Percentiles rank a stretch among this genome's conserved stretches.
These are phyloP conservation scores for Adineta ricciae DNA, from an alignment of 2,888 invertebrate genomes.

Conservation along the genomic window DNA sequence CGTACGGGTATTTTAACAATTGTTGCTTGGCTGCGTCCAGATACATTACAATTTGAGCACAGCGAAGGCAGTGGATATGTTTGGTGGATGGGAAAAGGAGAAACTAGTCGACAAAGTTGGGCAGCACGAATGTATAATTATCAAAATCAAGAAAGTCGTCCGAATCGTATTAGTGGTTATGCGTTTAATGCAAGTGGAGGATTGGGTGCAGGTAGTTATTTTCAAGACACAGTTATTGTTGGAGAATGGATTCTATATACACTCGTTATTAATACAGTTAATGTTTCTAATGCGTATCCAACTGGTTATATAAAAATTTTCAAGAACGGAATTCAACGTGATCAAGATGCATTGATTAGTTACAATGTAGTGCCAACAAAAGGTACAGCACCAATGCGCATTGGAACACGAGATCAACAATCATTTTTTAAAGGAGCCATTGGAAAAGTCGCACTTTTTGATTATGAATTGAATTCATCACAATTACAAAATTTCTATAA, in stretches of 20 bases:
- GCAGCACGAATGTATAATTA: background rate
- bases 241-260: background rate
- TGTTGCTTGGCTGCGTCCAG: background rate
- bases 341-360: background rate
- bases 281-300: background rate
- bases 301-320: background rate
- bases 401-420: background rate
- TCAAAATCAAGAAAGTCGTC: background rate
- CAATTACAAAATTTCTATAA: background rate
- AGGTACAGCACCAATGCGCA: background rate
- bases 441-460: background rate
- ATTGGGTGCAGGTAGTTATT: background rate
- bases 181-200: background rate
- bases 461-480: background rate
- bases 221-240: background rate
- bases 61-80: background rate
- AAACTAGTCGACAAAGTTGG: background rate
- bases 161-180: background rate
- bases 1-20: background rate
- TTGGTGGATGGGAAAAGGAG: background rate
- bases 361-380: background rate
- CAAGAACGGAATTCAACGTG: background rate
- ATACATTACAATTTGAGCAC: background rate
- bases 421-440: background rate
- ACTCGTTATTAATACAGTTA: background rate